Base-by-base conservation (phyloP, 2,113 vertebrate species). In the Leptobrachium ailaonicum region DNA sequence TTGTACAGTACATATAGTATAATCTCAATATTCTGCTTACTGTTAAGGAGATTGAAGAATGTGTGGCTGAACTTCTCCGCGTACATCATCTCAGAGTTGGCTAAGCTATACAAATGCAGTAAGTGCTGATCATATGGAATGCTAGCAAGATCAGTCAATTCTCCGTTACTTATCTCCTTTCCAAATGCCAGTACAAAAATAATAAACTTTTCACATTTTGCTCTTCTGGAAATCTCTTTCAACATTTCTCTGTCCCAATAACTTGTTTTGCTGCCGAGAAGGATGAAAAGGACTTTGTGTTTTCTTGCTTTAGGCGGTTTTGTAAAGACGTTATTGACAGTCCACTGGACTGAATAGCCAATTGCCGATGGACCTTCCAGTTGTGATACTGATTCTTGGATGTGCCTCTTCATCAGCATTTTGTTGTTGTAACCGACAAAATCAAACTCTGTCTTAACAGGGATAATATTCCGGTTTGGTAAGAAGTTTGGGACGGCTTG, bases 191-290 rank as follows among this genome's bases (percentile, higher is more conserved):
- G 84, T 68, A 92, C 90, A 43, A 97, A 94, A 76, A 96, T 1
- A 0, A 91, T 90, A 85, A 96, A 88, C 4, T 93, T 95, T 76
- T 91, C 86, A 76, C 96, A 96, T 82, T 94, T 94, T 69, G 92
- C 94, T 84, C 88, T 86, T 0, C 82, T 85, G 41, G 95, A 85
- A 60, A 93, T 32, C 75, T 87, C 84, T 43, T 64, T 84, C 53
- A 98, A 87, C 80, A 76, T 89, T 81, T 86, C 85, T 78, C 12
- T 83, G 87, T 96, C 95, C 85, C 87, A 84, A 0, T 0, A 2
- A 53, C 91, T 88, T 6, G 93, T 95, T 87, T 90, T 75, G 1
- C 92, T 90, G 53, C 91, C 94, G 3, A 95, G 73, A 41, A 96
- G 84, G 6, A 83, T 50, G 67, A 96, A 91, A 74, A 96, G 13